Evolutionary conservation across 2,888 invertebrate genomes (phyloP).

Genomic region (Thymelicus sylvestris): DNA sequence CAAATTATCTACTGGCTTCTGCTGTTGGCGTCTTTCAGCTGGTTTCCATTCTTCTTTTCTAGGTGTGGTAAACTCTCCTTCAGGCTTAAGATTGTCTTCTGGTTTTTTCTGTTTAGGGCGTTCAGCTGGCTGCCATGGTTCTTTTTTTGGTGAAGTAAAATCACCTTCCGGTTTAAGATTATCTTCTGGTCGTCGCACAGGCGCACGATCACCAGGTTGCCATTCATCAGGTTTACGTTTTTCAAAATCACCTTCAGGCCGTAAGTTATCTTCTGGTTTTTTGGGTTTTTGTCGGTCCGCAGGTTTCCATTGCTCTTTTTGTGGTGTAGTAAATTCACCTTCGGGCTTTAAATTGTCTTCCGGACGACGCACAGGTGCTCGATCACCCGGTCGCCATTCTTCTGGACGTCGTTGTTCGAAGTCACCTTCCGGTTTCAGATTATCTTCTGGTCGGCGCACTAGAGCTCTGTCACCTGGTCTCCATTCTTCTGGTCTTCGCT

Average conservation of each 20-base stretch:
- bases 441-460: constrained; percentile 63
- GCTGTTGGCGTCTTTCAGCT: constrained; percentile 73
- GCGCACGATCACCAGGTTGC: constrained; percentile 71
- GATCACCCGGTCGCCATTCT: constrained; percentile 69
- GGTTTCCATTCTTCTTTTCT: constrained; percentile 71
- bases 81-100: constrained; percentile 82
- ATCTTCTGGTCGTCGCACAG: constrained; percentile 73
- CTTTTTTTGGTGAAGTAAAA: constrained; percentile 63
- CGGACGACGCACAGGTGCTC: constrained; percentile 60
- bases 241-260: constrained; percentile 82
- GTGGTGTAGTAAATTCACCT: constrained; percentile 70
- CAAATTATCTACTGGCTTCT: constrained; percentile 80
- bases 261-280: constrained; percentile 82
- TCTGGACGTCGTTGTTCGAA: constrained; percentile 70
- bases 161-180: constrained; percentile 83
- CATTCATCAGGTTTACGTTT: constrained; percentile 65
- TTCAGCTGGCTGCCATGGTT: constrained; percentile 78
- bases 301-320: constrained; percentile 64
- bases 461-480: constrained; percentile 62
- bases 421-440: constrained; percentile 78
- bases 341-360: constrained; percentile 81
- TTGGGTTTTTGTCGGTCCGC: constrained; percentile 65
- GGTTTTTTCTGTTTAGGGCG: constrained; percentile 82
- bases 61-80: constrained; percentile 80
- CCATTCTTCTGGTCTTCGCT: constrained; percentile 66